A percentile compares a stretch with the other conserved stretches of the same genome.
Conservation (phyloP, 2,797 vertebrate species). For the Arctocebus calabarensis region DNA sequence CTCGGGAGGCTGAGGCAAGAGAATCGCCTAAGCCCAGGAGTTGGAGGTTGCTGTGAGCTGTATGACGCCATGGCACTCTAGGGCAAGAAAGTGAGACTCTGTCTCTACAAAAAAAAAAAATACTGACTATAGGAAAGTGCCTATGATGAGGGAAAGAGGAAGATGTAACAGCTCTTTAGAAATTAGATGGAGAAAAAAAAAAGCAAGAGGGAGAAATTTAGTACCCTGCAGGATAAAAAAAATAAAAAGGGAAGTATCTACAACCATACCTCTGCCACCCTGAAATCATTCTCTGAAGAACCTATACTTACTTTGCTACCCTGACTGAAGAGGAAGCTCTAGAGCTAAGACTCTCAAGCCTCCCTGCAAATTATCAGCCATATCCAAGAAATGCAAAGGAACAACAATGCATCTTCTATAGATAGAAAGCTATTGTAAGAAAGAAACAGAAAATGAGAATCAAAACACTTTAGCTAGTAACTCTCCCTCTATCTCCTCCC, state of each 20-base stretch:
- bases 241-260: not conserved
- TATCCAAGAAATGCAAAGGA: not conserved
- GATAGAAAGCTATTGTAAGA: not conserved
- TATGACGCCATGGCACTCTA: no score
- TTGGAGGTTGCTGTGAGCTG: no score
- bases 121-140: not conserved
- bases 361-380: not conserved
- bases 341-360: not conserved
- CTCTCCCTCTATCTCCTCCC: fast-evolving
- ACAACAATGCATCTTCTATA: not conserved
- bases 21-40: no score
- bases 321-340: constrained; percentile 6
- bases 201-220: not conserved
- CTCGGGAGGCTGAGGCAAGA: no score
- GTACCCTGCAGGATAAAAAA: not conserved
- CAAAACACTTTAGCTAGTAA: not conserved
- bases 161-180: not conserved
- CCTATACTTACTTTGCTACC: not conserved
- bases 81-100: no score
- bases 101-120: no score
- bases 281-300: not conserved
- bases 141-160: not conserved
- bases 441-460: not conserved
- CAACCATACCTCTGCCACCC: not conserved
- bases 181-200: not conserved